Base-by-base conservation (phyloP, 53 echinoderm and acorn worm species). In the Echinarachnius parma region DNA sequence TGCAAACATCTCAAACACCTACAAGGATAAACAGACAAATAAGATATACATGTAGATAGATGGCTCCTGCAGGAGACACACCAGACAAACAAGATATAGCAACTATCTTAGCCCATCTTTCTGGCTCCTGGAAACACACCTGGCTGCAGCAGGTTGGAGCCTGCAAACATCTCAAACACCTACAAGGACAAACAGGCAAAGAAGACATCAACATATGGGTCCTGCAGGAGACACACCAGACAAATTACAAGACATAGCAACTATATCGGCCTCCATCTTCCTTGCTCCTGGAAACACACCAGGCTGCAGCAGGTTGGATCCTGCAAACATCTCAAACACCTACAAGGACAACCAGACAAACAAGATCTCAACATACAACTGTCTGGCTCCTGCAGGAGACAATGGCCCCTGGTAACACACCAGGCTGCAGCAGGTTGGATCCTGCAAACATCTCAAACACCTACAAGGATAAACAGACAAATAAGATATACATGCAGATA, bases 241-340 rank as follows among this genome's bases (percentile, higher is more conserved):
- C 54, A 93, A 66, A 31, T 86, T 76, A 58, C 86, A 82, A 53
- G 79, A 82, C 89, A 93, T 93, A 0, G 89, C 82, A 5, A 93
- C 86, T 9, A 93, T 81, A 54, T 93, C 93, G 9, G 89, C 93
- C 75, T 93, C 93, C 66, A 93, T 93, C 61, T 93, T 93, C 10
- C 93, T 60, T 21, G 82, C 47, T 39, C 86, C 89, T n/a, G 89
- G 93, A 42, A 93, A 93, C 28, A 93, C 93, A 77, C 86, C 93
- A 28, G 93, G 93, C 59, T 93, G 89, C 9, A 93, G 86, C 10
- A 89, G 75, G 60, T 93, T 93, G 48, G 83, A 71, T 33, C 89
- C 64, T 36, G 77, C 82, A 80, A 86, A 89, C 80, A 89, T 47
- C 28, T 64, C 80, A 65, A 82, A 93, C 9, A 93, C 57, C 93